Conservation (phyloP, 2,888 invertebrate genomes). For the Cantharis rufa region DNA sequence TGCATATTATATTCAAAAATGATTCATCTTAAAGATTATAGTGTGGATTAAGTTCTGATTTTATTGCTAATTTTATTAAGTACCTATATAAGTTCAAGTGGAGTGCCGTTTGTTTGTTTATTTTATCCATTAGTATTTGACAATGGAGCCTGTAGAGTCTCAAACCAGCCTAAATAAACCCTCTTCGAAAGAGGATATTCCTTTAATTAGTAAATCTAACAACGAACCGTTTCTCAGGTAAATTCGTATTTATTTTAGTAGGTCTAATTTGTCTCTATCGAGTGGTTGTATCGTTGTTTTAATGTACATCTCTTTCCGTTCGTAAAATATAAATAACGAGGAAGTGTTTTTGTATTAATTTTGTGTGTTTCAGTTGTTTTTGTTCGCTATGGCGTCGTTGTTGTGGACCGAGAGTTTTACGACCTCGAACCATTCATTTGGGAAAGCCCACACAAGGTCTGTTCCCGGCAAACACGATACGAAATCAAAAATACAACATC, state of each 20-base stretch:
- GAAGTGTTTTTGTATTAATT: background rate
- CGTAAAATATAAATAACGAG: background rate
- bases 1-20: background rate
- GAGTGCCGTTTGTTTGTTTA: background rate
- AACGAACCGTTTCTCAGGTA: slow-evolving; percentile 61
- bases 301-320: background rate
- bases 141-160: slow-evolving; percentile 52
- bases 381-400: slow-evolving; percentile 74
- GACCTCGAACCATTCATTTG: slow-evolving; percentile 76
- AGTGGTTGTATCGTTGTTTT: background rate
- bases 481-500: slow-evolving; percentile 97
- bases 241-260: slow-evolving; percentile 8
- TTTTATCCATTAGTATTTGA: background rate
- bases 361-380: slow-evolving; percentile 68
- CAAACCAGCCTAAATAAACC: slow-evolving; percentile 52
- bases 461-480: slow-evolving; percentile 93
- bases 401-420: slow-evolving; percentile 73
- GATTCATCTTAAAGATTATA: background rate
- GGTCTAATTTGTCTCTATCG: background rate
- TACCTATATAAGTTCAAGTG: background rate
- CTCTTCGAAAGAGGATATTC: slow-evolving; percentile 68
- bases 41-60: background rate
- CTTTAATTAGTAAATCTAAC: slow-evolving; percentile 67
- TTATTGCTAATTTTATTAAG: background rate
- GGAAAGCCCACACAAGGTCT: slow-evolving; percentile 79